Conservation (phyloP, 2,888 invertebrate genomes). For the Mythimna lalbum region DNA sequence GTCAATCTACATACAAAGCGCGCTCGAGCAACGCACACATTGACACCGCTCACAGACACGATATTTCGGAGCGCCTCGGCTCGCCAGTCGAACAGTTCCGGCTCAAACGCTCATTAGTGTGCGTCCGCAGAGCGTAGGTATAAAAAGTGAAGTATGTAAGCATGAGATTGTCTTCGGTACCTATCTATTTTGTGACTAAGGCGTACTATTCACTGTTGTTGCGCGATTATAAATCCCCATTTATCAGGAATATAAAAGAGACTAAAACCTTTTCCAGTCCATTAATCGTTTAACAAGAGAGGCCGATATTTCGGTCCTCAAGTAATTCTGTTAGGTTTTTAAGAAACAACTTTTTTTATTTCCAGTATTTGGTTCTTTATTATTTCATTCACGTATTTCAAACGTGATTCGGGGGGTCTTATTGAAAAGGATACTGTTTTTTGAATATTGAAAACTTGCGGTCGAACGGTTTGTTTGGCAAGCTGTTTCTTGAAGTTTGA, state of each 20-base stretch:
- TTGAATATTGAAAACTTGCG: constrained; percentile 53
- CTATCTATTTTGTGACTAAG: too few relatives aligned
- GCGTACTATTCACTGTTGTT: constrained; percentile 29
- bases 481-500: constrained; percentile 39
- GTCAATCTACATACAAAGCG: too few relatives aligned
- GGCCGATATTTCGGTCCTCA: constrained; percentile 43
- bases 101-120: too few relatives aligned
- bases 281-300: constrained; percentile 53
- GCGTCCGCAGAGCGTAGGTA: too few relatives aligned
- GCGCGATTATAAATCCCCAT: constrained; percentile 45
- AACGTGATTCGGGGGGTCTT: constrained; percentile 51
- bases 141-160: too few relatives aligned
- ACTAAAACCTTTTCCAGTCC: constrained; percentile 37
- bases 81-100: too few relatives aligned
- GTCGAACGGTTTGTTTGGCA: constrained; percentile 38
- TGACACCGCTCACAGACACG: too few relatives aligned
- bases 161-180: too few relatives aligned
- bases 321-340: constrained; percentile 34
- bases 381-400: constrained; percentile 57
- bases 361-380: constrained; percentile 22
- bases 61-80: too few relatives aligned
- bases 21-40: too few relatives aligned
- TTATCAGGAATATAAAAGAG: constrained; percentile 43
- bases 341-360: constrained; percentile 38
- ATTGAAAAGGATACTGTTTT: constrained; percentile 50